Evolutionary conservation across 64 coral and sea anemone genomes (phyloP).

Genomic region (Pocillopora verrucosa): DNA sequence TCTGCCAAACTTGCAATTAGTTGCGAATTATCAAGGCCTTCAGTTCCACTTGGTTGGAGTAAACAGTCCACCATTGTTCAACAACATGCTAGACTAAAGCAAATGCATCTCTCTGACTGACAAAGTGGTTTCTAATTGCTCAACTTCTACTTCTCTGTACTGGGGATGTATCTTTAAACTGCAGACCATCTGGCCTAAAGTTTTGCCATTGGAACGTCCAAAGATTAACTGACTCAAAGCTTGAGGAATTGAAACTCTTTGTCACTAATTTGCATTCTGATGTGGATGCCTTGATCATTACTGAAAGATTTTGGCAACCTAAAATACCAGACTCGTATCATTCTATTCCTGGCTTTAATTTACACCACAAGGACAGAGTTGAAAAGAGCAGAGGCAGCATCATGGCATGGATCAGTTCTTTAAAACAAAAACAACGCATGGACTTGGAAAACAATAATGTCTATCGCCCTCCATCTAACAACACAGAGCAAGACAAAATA

Average conservation of each 20-base stretch:
- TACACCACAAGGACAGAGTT: too few species aligned
- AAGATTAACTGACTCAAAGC: constrained; percentile 42
- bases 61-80: constrained; percentile 5
- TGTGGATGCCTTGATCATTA: background rate
- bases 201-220: constrained; percentile 46
- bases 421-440: constrained; percentile 15
- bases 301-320: constrained; percentile 32
- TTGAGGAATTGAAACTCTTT: constrained; percentile 29
- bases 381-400: constrained; percentile 24
- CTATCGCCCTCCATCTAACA: constrained; percentile 35
- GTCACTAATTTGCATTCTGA: background rate
- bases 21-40: background rate
- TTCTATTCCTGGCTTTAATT: constrained; percentile 27
- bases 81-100: background rate
- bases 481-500: constrained; percentile 1
- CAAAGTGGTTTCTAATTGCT: constrained; percentile 13
- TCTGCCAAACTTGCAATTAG: too few species aligned
- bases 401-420: constrained; percentile 33
- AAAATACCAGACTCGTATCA: constrained; percentile 27
- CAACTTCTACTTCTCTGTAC: constrained; percentile 5
- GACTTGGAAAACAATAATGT: constrained; percentile 24
- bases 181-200: background rate
- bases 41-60: background rate
- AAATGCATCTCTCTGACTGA: background rate
- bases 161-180: constrained; percentile 29